These are phyloP conservation scores for Paedocypris sp. DNA, from an alignment of 2,113 vertebrate genomes.

Conservation along the genomic window DNA sequence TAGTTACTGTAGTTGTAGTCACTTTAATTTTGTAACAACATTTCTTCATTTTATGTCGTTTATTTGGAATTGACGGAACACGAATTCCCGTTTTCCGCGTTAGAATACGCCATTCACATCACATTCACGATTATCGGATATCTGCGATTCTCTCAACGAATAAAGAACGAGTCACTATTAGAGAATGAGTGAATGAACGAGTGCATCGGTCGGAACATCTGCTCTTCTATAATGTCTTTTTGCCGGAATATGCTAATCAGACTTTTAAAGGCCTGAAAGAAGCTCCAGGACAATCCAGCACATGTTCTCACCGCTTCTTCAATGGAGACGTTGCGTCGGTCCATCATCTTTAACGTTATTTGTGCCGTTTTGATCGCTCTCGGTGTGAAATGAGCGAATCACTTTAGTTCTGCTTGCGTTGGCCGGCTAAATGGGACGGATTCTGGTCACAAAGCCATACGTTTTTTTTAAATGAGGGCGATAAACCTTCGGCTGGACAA, in stretches of 20 bases:
- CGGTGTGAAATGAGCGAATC: slow-evolving; percentile 60
- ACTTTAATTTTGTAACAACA: too few species aligned
- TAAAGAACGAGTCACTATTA: not conserved
- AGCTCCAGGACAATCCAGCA: slow-evolving; percentile 38
- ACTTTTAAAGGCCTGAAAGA: slow-evolving; percentile 21
- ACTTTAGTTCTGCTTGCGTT: slow-evolving; percentile 73
- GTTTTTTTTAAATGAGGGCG: slow-evolving; percentile 94
- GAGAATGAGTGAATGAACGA: not conserved
- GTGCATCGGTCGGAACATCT: slow-evolving; percentile 54
- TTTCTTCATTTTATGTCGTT: too few species aligned
- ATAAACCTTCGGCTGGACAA: slow-evolving; percentile 82
- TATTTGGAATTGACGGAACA: too few species aligned
- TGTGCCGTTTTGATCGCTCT: slow-evolving; percentile 12
- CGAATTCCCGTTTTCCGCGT: too few species aligned
- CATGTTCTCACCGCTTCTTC: slow-evolving; percentile 12
- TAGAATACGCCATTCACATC: too few species aligned
- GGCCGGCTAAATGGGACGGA: slow-evolving; percentile 70
- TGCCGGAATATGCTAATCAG: slow-evolving; percentile 30
- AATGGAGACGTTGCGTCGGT: slow-evolving; percentile 37
- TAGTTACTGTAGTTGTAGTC: too few species aligned
- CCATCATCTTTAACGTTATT: slow-evolving; percentile 31
- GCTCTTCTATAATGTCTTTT: slow-evolving; percentile 46
- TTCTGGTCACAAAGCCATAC: slow-evolving; percentile 79
- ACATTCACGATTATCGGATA: too few species aligned
- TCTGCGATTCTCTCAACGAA: too few species aligned